Conservation (phyloP, 92 coral and sea anemone genomes). For the Phymanthus crucifer region DNA sequence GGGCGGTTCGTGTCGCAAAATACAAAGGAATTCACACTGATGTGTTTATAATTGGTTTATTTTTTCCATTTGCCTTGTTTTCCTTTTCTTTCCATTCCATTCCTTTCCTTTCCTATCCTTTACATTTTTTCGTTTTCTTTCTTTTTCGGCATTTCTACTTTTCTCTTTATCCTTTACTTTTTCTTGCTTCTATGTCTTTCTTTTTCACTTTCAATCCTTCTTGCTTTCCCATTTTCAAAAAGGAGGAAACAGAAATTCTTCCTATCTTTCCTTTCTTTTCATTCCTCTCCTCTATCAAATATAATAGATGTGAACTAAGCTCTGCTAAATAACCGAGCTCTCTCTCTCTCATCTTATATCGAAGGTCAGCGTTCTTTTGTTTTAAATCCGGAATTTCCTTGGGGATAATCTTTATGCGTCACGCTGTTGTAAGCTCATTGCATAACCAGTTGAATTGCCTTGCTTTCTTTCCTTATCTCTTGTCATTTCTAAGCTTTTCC, state of each 20-base stretch:
- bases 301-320: no score
- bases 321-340: no score
- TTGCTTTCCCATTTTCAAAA: no score
- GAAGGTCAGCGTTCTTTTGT: neutral
- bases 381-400: neutral
- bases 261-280: no score
- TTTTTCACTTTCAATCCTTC: no score
- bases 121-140: neutral
- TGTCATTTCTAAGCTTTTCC: neutral
- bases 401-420: neutral
- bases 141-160: neutral
- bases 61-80: neutral
- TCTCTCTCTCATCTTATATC: neutral
- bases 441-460: neutral
- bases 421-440: neutral
- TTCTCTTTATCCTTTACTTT: no score
- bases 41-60: no score
- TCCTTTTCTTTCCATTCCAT: neutral
- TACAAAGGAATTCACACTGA: no score
- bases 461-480: neutral
- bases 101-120: neutral
- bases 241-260: no score
- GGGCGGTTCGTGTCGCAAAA: neutral
- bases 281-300: no score
- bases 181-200: no score